Conservation (phyloP, 2,113 vertebrate genomes). For the Chloebia gouldiae region DNA sequence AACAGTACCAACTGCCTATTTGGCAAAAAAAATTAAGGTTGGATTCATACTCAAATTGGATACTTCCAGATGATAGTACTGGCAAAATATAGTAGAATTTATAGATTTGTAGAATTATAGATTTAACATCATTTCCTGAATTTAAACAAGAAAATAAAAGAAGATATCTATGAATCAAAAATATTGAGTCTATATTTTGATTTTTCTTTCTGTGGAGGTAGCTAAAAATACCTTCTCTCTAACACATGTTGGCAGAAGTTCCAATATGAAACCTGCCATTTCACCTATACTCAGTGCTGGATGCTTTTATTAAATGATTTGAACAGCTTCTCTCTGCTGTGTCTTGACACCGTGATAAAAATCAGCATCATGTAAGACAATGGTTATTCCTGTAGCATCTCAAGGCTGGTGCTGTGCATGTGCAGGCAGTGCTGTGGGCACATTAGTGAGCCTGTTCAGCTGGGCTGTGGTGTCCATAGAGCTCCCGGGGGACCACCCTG, state of each 20-base stretch:
- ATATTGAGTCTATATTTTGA: neutral
- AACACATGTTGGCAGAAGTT: neutral
- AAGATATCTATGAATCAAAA: neutral
- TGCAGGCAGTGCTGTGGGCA: neutral
- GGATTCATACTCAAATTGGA: neutral
- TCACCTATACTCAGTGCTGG: neutral
- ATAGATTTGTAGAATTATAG: neutral
- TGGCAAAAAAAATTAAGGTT: neutral
- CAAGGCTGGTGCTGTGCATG: accelerated
- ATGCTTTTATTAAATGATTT: neutral
- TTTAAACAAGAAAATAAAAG: neutral
- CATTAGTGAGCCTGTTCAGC: accelerated
- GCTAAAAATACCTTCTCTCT: neutral
- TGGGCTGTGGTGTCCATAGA: neutral
- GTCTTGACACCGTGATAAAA: neutral
- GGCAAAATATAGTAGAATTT: neutral
- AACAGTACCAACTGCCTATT: neutral
- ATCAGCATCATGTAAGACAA: neutral
- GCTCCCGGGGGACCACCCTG: neutral
- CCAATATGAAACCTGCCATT: neutral
- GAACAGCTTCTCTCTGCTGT: neutral
- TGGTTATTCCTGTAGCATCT: neutral
- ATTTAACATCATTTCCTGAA: neutral
- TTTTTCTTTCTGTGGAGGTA: neutral
- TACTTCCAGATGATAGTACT: neutral